Percentiles rank a stretch among this genome's conserved stretches.
Evolutionary conservation across 1,140 invertebrate species (phyloP).

Genomic region (Drosophila sproati): DNA sequence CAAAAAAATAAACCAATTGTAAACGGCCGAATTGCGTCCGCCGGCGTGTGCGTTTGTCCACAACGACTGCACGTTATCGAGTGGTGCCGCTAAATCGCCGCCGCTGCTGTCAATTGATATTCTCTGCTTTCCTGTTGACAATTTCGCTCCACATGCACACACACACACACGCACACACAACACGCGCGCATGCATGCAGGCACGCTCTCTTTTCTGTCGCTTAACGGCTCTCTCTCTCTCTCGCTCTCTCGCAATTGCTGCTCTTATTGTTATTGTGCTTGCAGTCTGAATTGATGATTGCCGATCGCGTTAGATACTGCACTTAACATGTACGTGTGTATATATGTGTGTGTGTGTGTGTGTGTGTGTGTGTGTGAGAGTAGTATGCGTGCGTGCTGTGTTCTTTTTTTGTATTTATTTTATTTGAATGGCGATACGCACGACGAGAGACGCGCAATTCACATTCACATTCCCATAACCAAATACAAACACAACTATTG

Average conservation of each 20-base stretch:
- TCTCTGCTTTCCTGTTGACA: slow-evolving; percentile 8
- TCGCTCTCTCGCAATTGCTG: slow-evolving; percentile 26
- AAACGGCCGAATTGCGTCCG: not conserved
- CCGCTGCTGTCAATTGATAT: not conserved
- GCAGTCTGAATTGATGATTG: slow-evolving; percentile 43
- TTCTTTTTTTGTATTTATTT: slow-evolving; percentile 9
- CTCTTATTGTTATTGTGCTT: slow-evolving; percentile 32
- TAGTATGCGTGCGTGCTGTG: not conserved
- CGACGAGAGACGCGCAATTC: slow-evolving; percentile 12
- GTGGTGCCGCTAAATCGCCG: not conserved
- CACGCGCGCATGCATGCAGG: slow-evolving; percentile 2
- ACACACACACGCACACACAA: not conserved
- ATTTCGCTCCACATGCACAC: slow-evolving; percentile 29
- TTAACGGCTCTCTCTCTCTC: slow-evolving; percentile 37
- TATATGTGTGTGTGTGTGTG: not conserved
- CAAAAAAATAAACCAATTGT: not conserved
- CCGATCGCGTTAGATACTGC: slow-evolving; percentile 42
- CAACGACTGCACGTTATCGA: slow-evolving; percentile 2
- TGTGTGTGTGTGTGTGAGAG: not conserved
- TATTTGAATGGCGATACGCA: slow-evolving; percentile 23
- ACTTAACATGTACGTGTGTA: not conserved
- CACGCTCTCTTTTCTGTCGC: not conserved
- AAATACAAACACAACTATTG: slow-evolving; percentile 13
- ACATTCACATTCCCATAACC: slow-evolving; percentile 29
- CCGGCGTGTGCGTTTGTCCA: not conserved